These are phyloP conservation scores for Rhagium mordax DNA, from an alignment of 2,888 invertebrate genomes.

Conservation along the genomic window DNA sequence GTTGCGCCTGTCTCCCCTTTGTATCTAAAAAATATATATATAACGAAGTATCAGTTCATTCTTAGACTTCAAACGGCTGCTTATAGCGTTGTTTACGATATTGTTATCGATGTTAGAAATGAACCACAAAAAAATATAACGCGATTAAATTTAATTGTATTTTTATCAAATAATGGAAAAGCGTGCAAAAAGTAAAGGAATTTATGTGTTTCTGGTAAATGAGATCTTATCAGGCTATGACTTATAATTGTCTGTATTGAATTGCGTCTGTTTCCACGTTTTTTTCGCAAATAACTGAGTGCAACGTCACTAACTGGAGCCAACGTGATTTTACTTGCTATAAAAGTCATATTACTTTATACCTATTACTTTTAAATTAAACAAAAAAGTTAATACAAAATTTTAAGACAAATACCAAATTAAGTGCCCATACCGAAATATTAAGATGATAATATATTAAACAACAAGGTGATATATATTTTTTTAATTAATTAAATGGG, in stretches of 20 bases:
- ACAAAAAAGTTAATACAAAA: too few species aligned
- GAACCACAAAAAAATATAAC: constrained; percentile 49
- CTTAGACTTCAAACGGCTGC: constrained; percentile 56
- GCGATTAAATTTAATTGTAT: constrained; percentile 43
- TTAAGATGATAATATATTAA: too few species aligned
- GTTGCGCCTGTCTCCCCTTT: constrained; percentile 4
- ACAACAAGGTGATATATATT: too few species aligned
- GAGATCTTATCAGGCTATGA: constrained; percentile 32
- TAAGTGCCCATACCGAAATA: too few species aligned
- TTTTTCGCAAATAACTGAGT: too few species aligned
- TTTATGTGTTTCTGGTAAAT: constrained; percentile 28
- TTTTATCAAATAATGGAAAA: constrained; percentile 38
- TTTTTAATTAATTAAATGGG: too few species aligned
- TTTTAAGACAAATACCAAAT: too few species aligned
- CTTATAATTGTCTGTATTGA: constrained; percentile 26
- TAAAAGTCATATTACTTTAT: not conserved
- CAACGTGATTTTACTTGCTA: not conserved
- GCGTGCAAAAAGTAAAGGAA: constrained; percentile 36
- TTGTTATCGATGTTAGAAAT: constrained; percentile 63
- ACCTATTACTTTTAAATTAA: too few species aligned
- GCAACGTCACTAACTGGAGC: too few species aligned
- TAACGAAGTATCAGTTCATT: constrained; percentile 54
- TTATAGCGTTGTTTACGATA: constrained; percentile 63
- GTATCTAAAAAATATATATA: constrained; percentile 16
- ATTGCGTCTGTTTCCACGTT: not conserved